Percentiles rank a stretch among this genome's conserved stretches.
phyloP scores from a whole-genome alignment of 2,797 vertebrate genomes.

The Yasuhikotakia modesta region DNA sequence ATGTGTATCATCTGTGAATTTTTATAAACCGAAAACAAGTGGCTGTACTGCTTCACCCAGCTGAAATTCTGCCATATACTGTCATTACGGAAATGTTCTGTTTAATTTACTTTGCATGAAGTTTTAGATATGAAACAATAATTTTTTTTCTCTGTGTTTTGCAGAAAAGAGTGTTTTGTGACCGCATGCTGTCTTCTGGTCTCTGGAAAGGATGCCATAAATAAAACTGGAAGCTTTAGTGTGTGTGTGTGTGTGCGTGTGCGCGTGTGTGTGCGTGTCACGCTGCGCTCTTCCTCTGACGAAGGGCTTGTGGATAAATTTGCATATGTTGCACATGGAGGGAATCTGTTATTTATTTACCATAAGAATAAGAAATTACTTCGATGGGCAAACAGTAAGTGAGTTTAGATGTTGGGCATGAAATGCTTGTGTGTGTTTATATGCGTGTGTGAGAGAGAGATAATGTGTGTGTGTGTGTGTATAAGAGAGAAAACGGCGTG shows the following conservation, averaged over 20 bases:
- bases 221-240: slow-evolving; percentile 46
- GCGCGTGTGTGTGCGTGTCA: slow-evolving; percentile 37
- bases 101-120: background rate
- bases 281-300: background rate
- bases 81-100: background rate
- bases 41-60: background rate
- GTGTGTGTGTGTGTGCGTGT: slow-evolving; percentile 42
- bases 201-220: slow-evolving; percentile 22
- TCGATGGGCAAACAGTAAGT: slow-evolving; percentile 10
- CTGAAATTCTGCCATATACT: background rate
- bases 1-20: too few relatives aligned
- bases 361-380: slow-evolving; percentile 2
- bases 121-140: background rate
- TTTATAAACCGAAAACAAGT: too few relatives aligned
- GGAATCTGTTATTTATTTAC: slow-evolving; percentile 36
- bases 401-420: background rate
- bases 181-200: slow-evolving; percentile 28
- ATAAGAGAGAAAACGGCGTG: background rate
- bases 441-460: slow-evolving; percentile 51
- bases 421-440: background rate
- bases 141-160: slow-evolving; percentile 25
- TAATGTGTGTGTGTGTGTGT: slow-evolving; percentile 15
- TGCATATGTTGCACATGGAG: slow-evolving; percentile 54
- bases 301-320: slow-evolving; percentile 15
- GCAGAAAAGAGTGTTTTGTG: slow-evolving; percentile 59